Base-by-base conservation (phyloP, 2,888 invertebrate genomes). In the Plutella xylostella region DNA sequence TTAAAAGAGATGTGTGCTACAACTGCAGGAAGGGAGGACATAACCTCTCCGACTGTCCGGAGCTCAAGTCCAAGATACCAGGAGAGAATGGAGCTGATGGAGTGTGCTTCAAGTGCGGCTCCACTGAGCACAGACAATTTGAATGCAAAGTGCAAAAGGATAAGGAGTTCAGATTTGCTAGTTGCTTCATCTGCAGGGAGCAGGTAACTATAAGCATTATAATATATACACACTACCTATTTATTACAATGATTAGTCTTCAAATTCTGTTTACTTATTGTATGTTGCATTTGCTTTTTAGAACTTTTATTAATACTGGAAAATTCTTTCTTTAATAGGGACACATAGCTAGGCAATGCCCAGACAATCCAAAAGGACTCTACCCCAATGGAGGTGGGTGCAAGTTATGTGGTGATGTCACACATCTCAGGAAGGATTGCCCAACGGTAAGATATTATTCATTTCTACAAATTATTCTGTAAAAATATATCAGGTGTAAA, bases 41-140 rank as follows among this genome's bases (percentile, higher is more conserved):
- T 61, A 87, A 89, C 55, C 73, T 95, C 25, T 89, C 92, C 0
- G 92, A 94, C 49, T 96, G 96, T 74, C 94, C 94, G 0, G 87
- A 90, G 41, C 60, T 90, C 12, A 85, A 82, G 53, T 79, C 83
- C 7, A 85, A 86, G 55, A 83, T 85, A 60, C 73, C 78, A 30
- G 73, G 72, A 15, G 67, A 74, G 3, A 75, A 82, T 46, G 65
- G 75, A 0, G 85, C 80, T 4, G 87, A 87, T 41, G 92, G 92
- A 6, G 88, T 94, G 40, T 95, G 95, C 61, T 95, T 92, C 62
- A 94, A 94, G 69, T 96, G 96, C 72, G 96, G 96, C 0, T 94
- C 94, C 0, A 92, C 92, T 4, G 95, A 95, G 65, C 96, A 96
- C 63, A 88, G 88, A 11, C 89, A 91, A 58, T 89, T 88, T 62